Conservation (phyloP, 2,888 invertebrate genomes). For the Ceraclea dissimilis region DNA sequence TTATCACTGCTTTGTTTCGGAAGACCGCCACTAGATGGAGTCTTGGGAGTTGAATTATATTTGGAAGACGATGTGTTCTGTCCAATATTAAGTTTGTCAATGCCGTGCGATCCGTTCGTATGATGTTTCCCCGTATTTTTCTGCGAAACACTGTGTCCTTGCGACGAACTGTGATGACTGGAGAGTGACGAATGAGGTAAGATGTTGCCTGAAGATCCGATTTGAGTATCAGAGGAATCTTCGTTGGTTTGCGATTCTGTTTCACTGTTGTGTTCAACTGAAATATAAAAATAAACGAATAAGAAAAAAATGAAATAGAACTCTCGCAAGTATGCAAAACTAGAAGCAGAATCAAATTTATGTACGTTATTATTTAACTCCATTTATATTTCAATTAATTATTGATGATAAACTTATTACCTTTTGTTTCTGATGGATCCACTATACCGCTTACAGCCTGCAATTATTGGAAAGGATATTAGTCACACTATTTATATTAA, state of each 20-base stretch:
- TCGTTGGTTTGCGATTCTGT: constrained; percentile 80
- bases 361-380: not conserved
- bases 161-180: constrained; percentile 45
- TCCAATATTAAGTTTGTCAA: constrained; percentile 36
- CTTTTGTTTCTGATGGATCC: constrained; percentile 69
- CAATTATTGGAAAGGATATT: constrained; percentile 26
- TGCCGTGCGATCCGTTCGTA: constrained; percentile 36
- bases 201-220: constrained; percentile 43
- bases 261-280: constrained; percentile 80
- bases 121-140: constrained; percentile 47
- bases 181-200: constrained; percentile 30
- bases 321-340: not conserved
- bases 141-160: constrained; percentile 36
- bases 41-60: constrained; percentile 41
- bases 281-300: constrained; percentile 27
- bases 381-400: too few species aligned
- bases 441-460: constrained; percentile 76
- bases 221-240: constrained; percentile 64
- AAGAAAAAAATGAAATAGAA: constrained; percentile 15
- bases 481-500: too few species aligned
- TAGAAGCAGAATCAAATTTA: not conserved
- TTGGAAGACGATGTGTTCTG: constrained; percentile 30
- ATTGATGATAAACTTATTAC: constrained; percentile 51
- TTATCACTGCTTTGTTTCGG: constrained; percentile 42
- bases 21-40: constrained; percentile 35